Evolutionary conservation across 2,888 invertebrate species (phyloP).

Genomic region (Lycaena phlaeas): DNA sequence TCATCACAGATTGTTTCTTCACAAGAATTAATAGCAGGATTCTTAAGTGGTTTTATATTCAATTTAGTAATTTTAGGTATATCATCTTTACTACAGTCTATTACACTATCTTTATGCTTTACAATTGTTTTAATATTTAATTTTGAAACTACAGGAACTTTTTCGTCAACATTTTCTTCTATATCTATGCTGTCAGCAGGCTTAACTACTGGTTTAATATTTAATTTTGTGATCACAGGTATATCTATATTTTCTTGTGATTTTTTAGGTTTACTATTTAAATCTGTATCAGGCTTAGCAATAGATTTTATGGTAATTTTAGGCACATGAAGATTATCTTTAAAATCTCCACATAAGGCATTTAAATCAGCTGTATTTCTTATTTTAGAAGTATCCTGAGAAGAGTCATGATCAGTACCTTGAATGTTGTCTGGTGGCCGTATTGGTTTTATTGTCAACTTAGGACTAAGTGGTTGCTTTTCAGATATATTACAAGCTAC

Average conservation of each 20-base stretch:
- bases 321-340: slow-evolving; percentile 62
- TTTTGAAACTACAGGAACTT: slow-evolving; percentile 69
- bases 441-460: slow-evolving; percentile 62
- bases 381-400: slow-evolving; percentile 32
- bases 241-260: slow-evolving; percentile 41
- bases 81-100: slow-evolving; percentile 58
- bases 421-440: slow-evolving; percentile 43
- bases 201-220: slow-evolving; percentile 63
- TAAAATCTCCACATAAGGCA: slow-evolving; percentile 18
- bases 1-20: slow-evolving; percentile 63
- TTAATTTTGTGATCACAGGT: slow-evolving; percentile 56
- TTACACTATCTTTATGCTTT: slow-evolving; percentile 61
- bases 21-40: slow-evolving; percentile 52
- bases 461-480: slow-evolving; percentile 56
- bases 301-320: slow-evolving; percentile 74
- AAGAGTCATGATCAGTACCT: slow-evolving; percentile 25
- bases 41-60: slow-evolving; percentile 69
- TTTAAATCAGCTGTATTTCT: slow-evolving; percentile 39
- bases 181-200: slow-evolving; percentile 44
- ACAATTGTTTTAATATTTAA: slow-evolving; percentile 69
- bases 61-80: slow-evolving; percentile 68
- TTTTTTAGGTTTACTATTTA: slow-evolving; percentile 27
- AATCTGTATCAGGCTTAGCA: slow-evolving; percentile 38
- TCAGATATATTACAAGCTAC: slow-evolving; percentile 39
- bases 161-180: slow-evolving; percentile 41